Evolutionary conservation across 2,888 invertebrate genomes (phyloP), one percentile per base, ranked within the genome.

Genomic region (Pandemis cinnamomeana): DNA sequence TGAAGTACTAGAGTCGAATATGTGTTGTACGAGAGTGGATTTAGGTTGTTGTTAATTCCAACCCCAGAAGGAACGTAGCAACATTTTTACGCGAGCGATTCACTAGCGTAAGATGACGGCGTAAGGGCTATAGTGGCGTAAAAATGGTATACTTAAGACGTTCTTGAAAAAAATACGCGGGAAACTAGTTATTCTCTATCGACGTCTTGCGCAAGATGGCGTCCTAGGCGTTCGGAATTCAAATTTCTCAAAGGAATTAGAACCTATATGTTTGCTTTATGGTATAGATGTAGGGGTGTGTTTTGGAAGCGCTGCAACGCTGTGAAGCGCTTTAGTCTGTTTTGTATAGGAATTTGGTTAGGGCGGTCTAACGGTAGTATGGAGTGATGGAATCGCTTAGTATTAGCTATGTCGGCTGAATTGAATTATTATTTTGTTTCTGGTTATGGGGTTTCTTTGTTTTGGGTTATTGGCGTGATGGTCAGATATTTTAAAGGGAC

Each of bases 151-250:
- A 93, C 92, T 91, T 93, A 92, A 93, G 93, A 93, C 93, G 92
- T 93, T 93, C 91, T 93, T 80, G 84, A 85, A 91, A 93, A 93
- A 93, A 91, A 91, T 82, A 84, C 84, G 86, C 88, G 88, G 86
- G 85, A 84, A 73, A 85, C 89, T 91, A 91, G 91, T 91, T 90
- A 91, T 90, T 92, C 91, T 91, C 89, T 91, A 92, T 91, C 91
- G 93, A 91, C 92, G 92, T 93, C 93, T 93, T 93, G 89, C 88
- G 86, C 93, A 93, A 93, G 91, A 93, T 93, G 93, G 93, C 93
- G 93, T 90, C 83, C 84, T 81, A 87, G 91, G 92, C 91, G 91
- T 91, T 92, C 89, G 89, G 86, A 91, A 91, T 93, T 93, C 88
- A 89, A 93, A 92, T 92, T 92, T 92, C 93, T 92, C 92, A 78